phyloP scores from a whole-genome alignment of 2,888 invertebrate genomes.

The Dasysyrphus albostriatus region DNA sequence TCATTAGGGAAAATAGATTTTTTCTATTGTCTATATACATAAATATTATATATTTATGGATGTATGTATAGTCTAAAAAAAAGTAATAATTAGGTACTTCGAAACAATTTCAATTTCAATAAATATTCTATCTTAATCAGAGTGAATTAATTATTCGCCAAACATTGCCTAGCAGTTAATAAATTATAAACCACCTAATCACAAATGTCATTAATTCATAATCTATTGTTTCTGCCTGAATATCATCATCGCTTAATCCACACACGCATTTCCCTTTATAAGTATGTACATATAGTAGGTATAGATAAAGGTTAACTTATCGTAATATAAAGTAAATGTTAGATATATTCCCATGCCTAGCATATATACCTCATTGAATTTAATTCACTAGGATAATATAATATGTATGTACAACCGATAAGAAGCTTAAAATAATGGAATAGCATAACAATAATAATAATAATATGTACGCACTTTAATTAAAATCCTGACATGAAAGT shows the following conservation, averaged over 20 bases:
- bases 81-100: background rate
- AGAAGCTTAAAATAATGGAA: slow-evolving; percentile 68
- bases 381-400: slow-evolving; percentile 34
- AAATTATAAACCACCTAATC: slow-evolving; percentile 37
- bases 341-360: slow-evolving; percentile 27
- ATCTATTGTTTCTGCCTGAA: slow-evolving; percentile 28
- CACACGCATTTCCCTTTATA: slow-evolving; percentile 20
- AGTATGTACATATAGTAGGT: background rate
- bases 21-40: too few relatives aligned
- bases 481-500: slow-evolving; percentile 67
- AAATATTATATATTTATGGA: too few relatives aligned
- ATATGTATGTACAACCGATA: slow-evolving; percentile 27
- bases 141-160: slow-evolving; percentile 12
- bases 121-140: slow-evolving; percentile 24
- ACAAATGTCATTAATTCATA: slow-evolving; percentile 35
- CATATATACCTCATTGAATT: slow-evolving; percentile 24
- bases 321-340: slow-evolving; percentile 31
- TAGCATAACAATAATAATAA: slow-evolving; percentile 24
- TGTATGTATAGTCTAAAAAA: too few relatives aligned
- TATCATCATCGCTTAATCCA: slow-evolving; percentile 32
- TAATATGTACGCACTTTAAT: slow-evolving; percentile 60
- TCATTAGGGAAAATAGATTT: too few relatives aligned
- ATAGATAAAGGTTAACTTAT: slow-evolving; percentile 28
- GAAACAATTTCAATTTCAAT: background rate
- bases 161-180: background rate